A percentile compares a stretch with the other conserved stretches of the same genome.
Evolutionary conservation across 1,140 invertebrate species (phyloP).

Genomic region (Ips nitidus): DNA sequence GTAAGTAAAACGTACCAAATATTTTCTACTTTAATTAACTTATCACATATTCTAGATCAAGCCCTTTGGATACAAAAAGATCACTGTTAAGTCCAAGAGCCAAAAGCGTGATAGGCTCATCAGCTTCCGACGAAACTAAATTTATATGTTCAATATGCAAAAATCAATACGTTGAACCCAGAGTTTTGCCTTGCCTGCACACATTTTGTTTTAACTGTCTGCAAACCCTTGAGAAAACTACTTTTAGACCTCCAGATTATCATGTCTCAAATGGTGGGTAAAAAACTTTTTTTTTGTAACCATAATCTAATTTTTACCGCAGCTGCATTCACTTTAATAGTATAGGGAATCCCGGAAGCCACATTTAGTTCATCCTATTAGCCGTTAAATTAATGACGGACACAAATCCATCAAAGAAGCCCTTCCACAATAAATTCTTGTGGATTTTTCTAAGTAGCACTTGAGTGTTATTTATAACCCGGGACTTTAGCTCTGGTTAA

Average conservation of each 20-base stretch:
- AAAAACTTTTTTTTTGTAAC: no score
- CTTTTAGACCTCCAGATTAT: conserved; percentile 46
- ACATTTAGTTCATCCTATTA: conserved; percentile 34
- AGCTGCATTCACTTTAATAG: neutral
- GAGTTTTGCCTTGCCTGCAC: conserved; percentile 60
- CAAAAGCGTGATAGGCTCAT: conserved; percentile 37
- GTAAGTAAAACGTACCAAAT: neutral
- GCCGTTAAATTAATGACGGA: conserved; percentile 16
- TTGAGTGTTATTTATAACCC: conserved; percentile 20
- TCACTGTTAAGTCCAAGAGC: conserved; percentile 25
- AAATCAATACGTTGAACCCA: conserved; percentile 54
- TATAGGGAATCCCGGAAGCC: conserved; percentile 28
- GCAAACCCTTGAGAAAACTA: conserved; percentile 49
- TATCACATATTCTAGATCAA: conserved; percentile 20
- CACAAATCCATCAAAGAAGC: conserved; percentile 28
- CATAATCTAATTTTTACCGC: neutral
- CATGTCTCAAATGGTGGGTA: conserved; percentile 51
- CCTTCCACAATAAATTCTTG: conserved; percentile 25
- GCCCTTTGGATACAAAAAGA: conserved; percentile 40
- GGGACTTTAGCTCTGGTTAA: conserved; percentile 7
- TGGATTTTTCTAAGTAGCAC: conserved; percentile 8
- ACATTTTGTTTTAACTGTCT: conserved; percentile 62
- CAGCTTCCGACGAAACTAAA: conserved; percentile 34
- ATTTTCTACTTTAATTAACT: neutral
- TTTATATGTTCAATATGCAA: conserved; percentile 54